Conservation (phyloP, 92 coral and sea anemone genomes). For the Palythoa grandis region DNA sequence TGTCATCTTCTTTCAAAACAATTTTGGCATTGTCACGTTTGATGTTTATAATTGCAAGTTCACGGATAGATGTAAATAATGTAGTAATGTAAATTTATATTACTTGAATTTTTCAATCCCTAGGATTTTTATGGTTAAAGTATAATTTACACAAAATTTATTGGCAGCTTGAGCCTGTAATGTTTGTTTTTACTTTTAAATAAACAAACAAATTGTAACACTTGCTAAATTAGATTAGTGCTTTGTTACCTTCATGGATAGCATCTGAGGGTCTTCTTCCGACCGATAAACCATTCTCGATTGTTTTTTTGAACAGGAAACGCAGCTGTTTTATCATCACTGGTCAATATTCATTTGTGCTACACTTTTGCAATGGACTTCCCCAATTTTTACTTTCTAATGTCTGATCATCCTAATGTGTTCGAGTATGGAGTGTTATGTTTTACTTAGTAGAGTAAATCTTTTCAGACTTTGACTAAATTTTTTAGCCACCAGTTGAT, state of each 20-base stretch:
- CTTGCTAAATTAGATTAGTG: background rate
- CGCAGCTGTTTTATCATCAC: too few species aligned
- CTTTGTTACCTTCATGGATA: background rate
- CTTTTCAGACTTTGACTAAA: background rate
- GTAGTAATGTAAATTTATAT: too few species aligned
- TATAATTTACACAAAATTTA: too few species aligned
- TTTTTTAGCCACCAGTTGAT: constrained; percentile 9
- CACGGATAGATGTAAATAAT: too few species aligned
- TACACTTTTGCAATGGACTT: background rate
- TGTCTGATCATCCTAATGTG: background rate
- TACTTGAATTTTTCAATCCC: too few species aligned
- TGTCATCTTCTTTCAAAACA: too few species aligned
- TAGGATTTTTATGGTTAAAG: too few species aligned
- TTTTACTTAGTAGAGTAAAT: background rate
- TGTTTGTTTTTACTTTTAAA: background rate
- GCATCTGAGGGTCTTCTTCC: constrained; percentile 2
- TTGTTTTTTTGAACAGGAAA: background rate
- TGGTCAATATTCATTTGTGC: background rate
- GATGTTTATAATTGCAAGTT: too few species aligned
- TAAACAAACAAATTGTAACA: background rate
- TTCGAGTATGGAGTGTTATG: background rate
- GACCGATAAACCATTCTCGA: constrained; percentile 16
- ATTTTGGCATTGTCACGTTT: too few species aligned
- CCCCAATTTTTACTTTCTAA: background rate
- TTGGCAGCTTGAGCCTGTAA: background rate